These are phyloP conservation scores for Synergus itoensis DNA, from an alignment of 2,888 invertebrate genomes.

Conservation along the genomic window DNA sequence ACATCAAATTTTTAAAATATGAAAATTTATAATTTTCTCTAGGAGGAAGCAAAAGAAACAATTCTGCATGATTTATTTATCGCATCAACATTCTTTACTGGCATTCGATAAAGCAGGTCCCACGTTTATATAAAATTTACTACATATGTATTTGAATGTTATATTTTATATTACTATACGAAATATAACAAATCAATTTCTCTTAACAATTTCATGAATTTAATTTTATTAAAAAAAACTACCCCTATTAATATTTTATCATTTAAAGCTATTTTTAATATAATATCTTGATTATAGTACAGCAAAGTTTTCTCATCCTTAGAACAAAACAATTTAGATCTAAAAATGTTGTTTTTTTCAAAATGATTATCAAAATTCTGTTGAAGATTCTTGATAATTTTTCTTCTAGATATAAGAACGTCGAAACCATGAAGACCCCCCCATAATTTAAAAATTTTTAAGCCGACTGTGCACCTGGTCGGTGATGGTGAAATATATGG, in stretches of 20 bases:
- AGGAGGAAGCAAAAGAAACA: too few relatives aligned
- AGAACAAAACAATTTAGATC: neutral
- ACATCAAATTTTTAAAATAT: too few relatives aligned
- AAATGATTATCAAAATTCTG: neutral
- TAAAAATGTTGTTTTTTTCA: neutral
- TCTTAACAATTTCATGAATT: too few relatives aligned
- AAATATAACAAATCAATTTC: too few relatives aligned
- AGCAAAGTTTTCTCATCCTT: neutral
- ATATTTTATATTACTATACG: too few relatives aligned
- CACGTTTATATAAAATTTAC: neutral
- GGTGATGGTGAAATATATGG: constrained; percentile 8
- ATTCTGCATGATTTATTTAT: neutral
- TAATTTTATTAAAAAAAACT: neutral
- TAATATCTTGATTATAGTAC: neutral
- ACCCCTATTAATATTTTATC: neutral
- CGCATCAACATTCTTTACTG: neutral
- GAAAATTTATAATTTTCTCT: too few relatives aligned
- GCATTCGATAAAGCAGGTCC: neutral
- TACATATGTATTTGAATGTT: neutral
- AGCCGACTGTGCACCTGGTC: constrained; percentile 25
- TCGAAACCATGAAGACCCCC: too few relatives aligned
- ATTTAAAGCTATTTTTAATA: neutral
- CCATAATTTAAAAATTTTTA: neutral
- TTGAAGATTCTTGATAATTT: neutral
- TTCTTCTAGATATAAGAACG: neutral